Conservation (phyloP, 2,888 invertebrate species). For the Unio pictorum region DNA sequence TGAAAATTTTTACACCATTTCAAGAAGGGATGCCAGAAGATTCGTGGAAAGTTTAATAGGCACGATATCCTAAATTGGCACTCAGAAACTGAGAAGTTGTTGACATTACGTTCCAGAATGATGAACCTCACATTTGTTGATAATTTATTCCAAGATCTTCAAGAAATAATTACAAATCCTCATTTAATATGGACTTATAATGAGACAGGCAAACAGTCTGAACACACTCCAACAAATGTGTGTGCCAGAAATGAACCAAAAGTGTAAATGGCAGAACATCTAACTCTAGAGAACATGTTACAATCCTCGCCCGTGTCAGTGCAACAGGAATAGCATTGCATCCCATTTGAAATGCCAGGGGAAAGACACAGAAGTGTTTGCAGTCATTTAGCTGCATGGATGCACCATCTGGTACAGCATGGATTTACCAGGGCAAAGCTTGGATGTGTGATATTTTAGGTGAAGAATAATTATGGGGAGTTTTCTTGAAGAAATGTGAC, state of each 20-base stretch:
- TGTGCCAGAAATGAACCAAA: no score
- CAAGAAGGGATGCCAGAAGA: conserved; percentile 7
- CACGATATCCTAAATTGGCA: conserved; percentile 12
- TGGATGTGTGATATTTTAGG: conserved; percentile 38
- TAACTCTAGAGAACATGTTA: background rate
- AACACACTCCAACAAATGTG: no score
- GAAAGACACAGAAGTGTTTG: conserved; percentile 25
- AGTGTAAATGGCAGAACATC: background rate
- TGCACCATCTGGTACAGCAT: conserved; percentile 9
- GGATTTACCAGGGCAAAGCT: no score
- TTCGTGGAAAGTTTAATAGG: conserved; percentile 19
- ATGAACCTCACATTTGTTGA: conserved; percentile 12
- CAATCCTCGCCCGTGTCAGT: background rate
- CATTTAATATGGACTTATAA: conserved; percentile 19
- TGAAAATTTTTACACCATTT: no score
- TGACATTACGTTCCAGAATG: conserved; percentile 16
- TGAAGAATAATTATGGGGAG: conserved; percentile 36
- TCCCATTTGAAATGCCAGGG: conserved; percentile 12
- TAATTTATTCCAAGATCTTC: conserved; percentile 19
- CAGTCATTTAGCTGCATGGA: conserved; percentile 25
- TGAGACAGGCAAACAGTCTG: conserved; percentile 12
- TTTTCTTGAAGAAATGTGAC: conserved; percentile 39
- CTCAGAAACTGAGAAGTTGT: conserved; percentile 21
- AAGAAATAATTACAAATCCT: conserved; percentile 3
- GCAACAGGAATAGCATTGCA: conserved; percentile 29